Percentiles rank a stretch among this genome's conserved stretches.
These are phyloP conservation scores for Engraulis encrasicolus DNA, from an alignment of 2,113 vertebrate genomes.

Conservation along the genomic window DNA sequence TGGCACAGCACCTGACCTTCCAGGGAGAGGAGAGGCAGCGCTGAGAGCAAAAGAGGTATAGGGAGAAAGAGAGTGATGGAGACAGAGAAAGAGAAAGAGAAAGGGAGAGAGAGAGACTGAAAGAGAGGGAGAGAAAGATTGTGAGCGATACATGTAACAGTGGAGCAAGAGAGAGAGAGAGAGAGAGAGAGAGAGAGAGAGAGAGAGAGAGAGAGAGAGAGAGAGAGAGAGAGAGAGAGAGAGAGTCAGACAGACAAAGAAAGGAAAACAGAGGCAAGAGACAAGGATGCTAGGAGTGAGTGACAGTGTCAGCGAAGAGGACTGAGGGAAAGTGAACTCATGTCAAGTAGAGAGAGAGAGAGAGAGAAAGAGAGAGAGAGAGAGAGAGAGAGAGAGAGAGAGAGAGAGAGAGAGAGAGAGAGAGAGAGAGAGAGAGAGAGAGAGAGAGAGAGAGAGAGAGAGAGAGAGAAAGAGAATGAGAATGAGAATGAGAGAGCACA, in stretches of 20 bases:
- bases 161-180: too few species aligned
- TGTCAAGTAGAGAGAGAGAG: constrained; percentile 1
- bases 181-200: neutral
- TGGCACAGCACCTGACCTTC: constrained; percentile 62
- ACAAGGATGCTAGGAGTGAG: neutral
- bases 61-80: neutral
- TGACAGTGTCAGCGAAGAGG: neutral
- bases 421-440: neutral
- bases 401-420: neutral
- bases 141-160: too few species aligned
- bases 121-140: too few species aligned
- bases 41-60: too few species aligned
- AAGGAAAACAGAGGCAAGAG: neutral
- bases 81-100: neutral
- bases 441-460: neutral
- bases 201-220: neutral
- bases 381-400: neutral
- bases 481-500: neutral
- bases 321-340: neutral
- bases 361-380: neutral
- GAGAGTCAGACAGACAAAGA: constrained; percentile 8
- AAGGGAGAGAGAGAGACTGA: neutral
- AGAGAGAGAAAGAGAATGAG: neutral
- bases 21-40: neutral
- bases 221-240: neutral